These are phyloP conservation scores for Colistium nudipinnis DNA, from an alignment of 2,113 vertebrate genomes.

Conservation along the genomic window DNA sequence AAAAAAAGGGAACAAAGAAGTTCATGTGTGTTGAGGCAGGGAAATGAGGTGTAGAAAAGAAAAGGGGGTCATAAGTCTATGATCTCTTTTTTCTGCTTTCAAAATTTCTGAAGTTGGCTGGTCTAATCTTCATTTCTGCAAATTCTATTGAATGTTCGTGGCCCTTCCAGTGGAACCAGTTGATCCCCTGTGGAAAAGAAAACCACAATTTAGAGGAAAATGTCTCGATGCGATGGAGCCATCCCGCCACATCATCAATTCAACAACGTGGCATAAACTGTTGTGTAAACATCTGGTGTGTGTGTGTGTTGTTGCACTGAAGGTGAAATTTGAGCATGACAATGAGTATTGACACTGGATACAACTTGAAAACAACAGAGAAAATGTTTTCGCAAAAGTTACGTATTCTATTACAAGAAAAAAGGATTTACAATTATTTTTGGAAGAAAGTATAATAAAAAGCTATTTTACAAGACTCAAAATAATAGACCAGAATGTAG, in stretches of 20 bases:
- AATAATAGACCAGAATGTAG: too few relatives aligned
- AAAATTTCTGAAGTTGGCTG: constrained; percentile 89
- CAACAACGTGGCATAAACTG: background rate
- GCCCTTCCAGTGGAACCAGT: constrained; percentile 99
- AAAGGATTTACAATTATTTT: too few relatives aligned
- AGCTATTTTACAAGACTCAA: background rate
- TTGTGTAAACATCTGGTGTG: background rate
- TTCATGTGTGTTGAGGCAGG: background rate
- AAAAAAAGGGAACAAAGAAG: constrained; percentile 11
- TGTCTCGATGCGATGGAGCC: too few relatives aligned
- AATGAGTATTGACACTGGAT: too few relatives aligned
- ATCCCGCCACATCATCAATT: too few relatives aligned
- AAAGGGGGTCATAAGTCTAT: constrained; percentile 60
- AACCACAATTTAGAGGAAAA: background rate
- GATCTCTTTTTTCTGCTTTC: constrained; percentile 91
- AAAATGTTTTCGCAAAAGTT: too few relatives aligned
- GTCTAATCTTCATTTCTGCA: constrained; percentile 96
- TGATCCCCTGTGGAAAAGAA: constrained; percentile 87
- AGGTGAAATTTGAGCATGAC: background rate
- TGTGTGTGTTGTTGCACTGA: background rate
- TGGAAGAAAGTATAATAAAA: background rate
- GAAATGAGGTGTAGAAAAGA: background rate
- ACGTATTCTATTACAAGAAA: too few relatives aligned
- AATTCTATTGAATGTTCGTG: constrained; percentile 94
- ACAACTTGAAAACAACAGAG: too few relatives aligned